Base-by-base conservation (phyloP, 2,113 vertebrate genomes). In the Engraulis encrasicolus region DNA sequence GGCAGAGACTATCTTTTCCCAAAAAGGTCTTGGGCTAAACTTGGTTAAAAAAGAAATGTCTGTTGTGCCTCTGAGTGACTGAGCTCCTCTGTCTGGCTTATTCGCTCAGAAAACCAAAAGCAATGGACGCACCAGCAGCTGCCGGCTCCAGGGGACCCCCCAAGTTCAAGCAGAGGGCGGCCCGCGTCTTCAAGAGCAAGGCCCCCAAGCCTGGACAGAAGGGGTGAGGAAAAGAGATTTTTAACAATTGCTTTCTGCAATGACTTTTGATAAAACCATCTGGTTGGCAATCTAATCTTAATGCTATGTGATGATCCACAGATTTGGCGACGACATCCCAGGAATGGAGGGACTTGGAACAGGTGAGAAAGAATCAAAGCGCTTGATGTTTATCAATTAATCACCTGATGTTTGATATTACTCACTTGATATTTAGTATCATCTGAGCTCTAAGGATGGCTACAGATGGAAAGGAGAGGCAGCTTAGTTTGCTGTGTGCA, bases 281-380 rank as follows among this genome's bases (percentile, higher is more conserved):
- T 45, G 40, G 4, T 45, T 45, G 9, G 40, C 9, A 45, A 45
- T 5, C 4, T 45, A 45, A 45, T 45, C 4, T n/a, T 45, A 45
- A 45, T 9, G 11, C 34, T 34, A 23, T 78, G 14, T 20, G 74
- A 23, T 23, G 78, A 23, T 23, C 3, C 50, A 38, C 85, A 98
- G 97, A 78, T 98, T 99, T 82, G 96, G 97, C 89, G 97, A 99
- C 78, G 97, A 99, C 89, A 99, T 99, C 82, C 97, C 98, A 31
- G 97, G 97, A 88, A 98, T 99, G 97, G 97, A 98, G 85, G 97
- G 97, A 0, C 94, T 99, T 4, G 98, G 97, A 91, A 98, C 96
- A 94, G 96, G 95, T 97, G 89, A 27, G 27, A 80, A 90, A 27
- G 27, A 80, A 31, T 20, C 45, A 40, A 27, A 71, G 27, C 66